phyloP scores from a whole-genome alignment of 2,888 invertebrate species.

The Drosophila tripunctata region DNA sequence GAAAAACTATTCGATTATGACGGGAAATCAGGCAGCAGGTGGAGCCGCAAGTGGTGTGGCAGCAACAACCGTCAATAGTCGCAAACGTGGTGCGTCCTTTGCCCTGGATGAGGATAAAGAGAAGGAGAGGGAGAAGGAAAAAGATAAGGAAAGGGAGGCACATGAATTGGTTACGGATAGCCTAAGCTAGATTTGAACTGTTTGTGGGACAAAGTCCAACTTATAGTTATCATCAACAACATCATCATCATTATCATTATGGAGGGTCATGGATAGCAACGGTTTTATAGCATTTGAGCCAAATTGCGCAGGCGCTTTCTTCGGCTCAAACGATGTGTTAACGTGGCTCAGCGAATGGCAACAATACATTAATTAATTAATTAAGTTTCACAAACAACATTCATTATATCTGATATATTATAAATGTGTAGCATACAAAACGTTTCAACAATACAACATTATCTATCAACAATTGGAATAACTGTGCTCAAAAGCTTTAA shows the following conservation, averaged over 20 bases:
- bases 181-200: conserved; percentile 25
- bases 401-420: conserved; percentile 29
- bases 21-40: conserved; percentile 39
- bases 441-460: conserved; percentile 17
- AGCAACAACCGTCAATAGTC: conserved; percentile 18
- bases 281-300: conserved; percentile 34
- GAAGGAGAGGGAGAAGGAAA: too few relatives aligned
- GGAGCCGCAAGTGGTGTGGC: neutral
- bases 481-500: too few relatives aligned
- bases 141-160: too few relatives aligned
- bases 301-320: conserved; percentile 61
- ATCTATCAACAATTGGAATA: neutral
- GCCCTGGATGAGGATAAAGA: conserved; percentile 42
- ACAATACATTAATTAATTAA: conserved; percentile 3
- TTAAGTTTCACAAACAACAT: conserved; percentile 43
- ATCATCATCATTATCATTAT: too few relatives aligned
- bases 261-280: too few relatives aligned
- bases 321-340: conserved; percentile 34
- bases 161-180: conserved; percentile 20
- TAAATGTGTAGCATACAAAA: conserved; percentile 4
- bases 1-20: conserved; percentile 81
- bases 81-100: conserved; percentile 42
- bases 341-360: too few relatives aligned
- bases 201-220: neutral
- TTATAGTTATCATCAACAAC: neutral